Base-by-base conservation (phyloP, 23 tunicate genomes). In the Halocynthia roretzi region DNA sequence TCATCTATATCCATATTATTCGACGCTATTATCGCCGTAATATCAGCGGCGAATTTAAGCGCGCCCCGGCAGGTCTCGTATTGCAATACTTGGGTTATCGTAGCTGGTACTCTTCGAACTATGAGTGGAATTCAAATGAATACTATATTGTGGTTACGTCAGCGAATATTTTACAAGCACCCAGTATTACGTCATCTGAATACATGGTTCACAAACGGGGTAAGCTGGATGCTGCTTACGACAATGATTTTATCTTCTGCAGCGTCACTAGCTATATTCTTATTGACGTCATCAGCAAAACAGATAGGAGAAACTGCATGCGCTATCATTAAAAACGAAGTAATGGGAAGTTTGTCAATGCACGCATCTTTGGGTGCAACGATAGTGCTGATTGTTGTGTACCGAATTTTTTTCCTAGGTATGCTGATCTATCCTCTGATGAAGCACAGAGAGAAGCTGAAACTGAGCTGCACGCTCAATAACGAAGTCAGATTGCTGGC, bases 111-210 rank as follows among this genome's bases (percentile, higher is more conserved):
- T 61, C 56, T 85, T 55, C 72, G 90, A 5, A 67, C 84, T 48
- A 5, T 63, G 11, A 78, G 72, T 14, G 83, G 80, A 66, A 85
- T 85, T 55, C 53, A 79, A 23, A 69, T 85, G 44, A 85, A 85
- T 62, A 40, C 84, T n/a, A 85, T 85, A 8, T 61, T 85, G 51
- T 85, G 90, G 90, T 48, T 85, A 18, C 78, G 90, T 7, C 90
- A 85, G 65, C 80, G 72, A 56, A 85, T 80, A 40, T 85, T 85
- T 40, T 85, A 85, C 66, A 65, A 52, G 54, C 90, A 85, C 49
- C 90, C 90, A 23, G 80, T 80, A 15, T 77, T 85, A 82, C 18
- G 68, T 50, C 83, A 79, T 15, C 50, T 85, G 8, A 78, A 77
- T 7, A 79, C 90, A 5, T 56, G 56, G 51, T 8, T 64, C 8